These are phyloP conservation scores for Labeo calbasu DNA, from an alignment of 2,797 vertebrate genomes.

Conservation along the genomic window DNA sequence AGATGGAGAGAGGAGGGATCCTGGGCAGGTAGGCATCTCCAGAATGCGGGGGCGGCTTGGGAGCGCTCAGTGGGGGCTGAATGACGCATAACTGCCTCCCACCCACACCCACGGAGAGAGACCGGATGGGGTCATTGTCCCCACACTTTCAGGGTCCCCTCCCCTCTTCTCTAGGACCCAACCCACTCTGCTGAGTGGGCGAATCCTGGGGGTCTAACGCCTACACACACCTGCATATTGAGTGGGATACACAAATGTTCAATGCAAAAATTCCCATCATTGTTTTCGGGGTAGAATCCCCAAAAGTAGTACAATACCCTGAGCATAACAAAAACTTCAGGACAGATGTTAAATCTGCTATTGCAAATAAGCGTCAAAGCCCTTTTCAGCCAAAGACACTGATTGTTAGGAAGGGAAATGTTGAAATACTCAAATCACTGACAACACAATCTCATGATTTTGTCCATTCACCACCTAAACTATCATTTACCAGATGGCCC, in stretches of 20 bases:
- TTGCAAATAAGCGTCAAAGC: constrained; percentile 23
- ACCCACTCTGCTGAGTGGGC: constrained; percentile 71
- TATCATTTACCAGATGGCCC: background rate
- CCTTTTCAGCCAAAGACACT: constrained; percentile 24
- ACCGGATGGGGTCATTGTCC: constrained; percentile 74
- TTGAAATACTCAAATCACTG: background rate
- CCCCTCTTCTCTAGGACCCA: constrained; percentile 56
- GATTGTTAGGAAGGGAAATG: constrained; percentile 15
- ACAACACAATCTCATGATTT: background rate
- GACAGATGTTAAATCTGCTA: constrained; percentile 45
- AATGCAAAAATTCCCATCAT: constrained; percentile 45
- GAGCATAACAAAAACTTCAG: constrained; percentile 50
- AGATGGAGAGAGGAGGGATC: constrained; percentile 78
- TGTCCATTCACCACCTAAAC: constrained; percentile 4
- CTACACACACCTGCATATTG: constrained; percentile 74
- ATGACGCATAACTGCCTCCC: constrained; percentile 70
- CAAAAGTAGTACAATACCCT: constrained; percentile 42
- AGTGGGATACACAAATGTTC: constrained; percentile 51
- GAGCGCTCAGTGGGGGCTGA: constrained; percentile 68
- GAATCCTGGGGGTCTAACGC: constrained; percentile 65
- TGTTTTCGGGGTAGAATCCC: constrained; percentile 47
- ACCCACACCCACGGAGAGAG: constrained; percentile 65
- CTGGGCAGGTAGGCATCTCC: constrained; percentile 81
- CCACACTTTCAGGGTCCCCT: constrained; percentile 57
- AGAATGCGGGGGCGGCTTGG: constrained; percentile 75